Conservation (phyloP, 2,888 invertebrate genomes). For the Drosophila cyrtoloma region DNA sequence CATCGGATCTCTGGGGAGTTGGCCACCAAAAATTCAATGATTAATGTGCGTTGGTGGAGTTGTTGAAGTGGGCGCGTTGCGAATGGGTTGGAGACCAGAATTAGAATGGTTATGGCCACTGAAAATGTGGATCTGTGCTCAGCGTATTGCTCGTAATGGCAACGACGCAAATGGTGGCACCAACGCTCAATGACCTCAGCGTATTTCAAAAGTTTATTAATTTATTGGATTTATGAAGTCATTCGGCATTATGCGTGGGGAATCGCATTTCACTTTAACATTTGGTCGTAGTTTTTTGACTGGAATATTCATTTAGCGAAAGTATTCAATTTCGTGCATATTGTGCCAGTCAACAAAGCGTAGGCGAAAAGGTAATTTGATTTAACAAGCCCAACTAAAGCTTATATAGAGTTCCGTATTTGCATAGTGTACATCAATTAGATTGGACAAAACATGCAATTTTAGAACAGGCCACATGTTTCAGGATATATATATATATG, state of each 20-base stretch:
- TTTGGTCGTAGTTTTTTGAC: slow-evolving; percentile 24
- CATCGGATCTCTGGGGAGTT: slow-evolving; percentile 68
- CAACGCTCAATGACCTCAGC: slow-evolving; percentile 76
- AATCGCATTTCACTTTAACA: slow-evolving; percentile 52
- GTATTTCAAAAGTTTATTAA: slow-evolving; percentile 81
- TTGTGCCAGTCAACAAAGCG: slow-evolving; percentile 30
- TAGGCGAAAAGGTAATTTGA: slow-evolving; percentile 69
- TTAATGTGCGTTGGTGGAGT: slow-evolving; percentile 72
- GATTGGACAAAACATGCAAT: slow-evolving; percentile 31
- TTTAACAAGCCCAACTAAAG: slow-evolving; percentile 57
- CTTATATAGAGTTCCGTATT: slow-evolving; percentile 33
- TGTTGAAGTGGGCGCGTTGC: slow-evolving; percentile 67
- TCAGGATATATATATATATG: not conserved
- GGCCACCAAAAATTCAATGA: slow-evolving; percentile 81
- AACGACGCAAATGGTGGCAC: slow-evolving; percentile 41
- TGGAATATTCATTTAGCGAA: slow-evolving; percentile 60
- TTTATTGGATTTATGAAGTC: slow-evolving; percentile 81
- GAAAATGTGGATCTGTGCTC: slow-evolving; percentile 27
- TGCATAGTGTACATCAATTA: slow-evolving; percentile 53
- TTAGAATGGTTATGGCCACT: slow-evolving; percentile 17
- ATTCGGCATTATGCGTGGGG: slow-evolving; percentile 76
- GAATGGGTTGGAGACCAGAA: slow-evolving; percentile 68
- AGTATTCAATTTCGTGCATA: slow-evolving; percentile 75
- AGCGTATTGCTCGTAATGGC: slow-evolving; percentile 30
- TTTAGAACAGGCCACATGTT: slow-evolving; percentile 1